These are phyloP conservation scores for Orbicella faveolata DNA, from an alignment of 64 coral and sea anemone species.

Conservation along the genomic window DNA sequence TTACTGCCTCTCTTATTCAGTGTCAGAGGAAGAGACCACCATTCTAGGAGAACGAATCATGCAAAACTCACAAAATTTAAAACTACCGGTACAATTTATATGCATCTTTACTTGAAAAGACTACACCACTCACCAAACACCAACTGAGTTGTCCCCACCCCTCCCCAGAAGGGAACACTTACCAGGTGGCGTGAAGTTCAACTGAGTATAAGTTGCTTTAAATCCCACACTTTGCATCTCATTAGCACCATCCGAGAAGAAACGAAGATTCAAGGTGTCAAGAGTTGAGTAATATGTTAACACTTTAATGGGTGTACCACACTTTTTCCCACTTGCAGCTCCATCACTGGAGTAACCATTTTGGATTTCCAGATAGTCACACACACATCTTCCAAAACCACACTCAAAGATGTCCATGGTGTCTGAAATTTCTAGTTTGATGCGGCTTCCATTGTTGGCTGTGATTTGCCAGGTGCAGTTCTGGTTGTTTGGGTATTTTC, in stretches of 20 bases:
- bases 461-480: not conserved
- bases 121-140: no score
- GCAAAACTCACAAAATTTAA: no score
- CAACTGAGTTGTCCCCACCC: no score
- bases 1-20: no score
- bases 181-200: slow-evolving; percentile 1
- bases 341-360: not conserved
- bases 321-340: not conserved
- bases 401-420: not conserved
- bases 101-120: no score
- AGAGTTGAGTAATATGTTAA: not conserved
- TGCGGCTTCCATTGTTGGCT: not conserved
- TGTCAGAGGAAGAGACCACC: no score
- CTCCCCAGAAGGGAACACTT: not conserved
- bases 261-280: not conserved
- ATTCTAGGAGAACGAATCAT: no score
- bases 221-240: not conserved
- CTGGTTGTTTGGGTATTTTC: not conserved
- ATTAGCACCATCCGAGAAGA: not conserved
- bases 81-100: no score
- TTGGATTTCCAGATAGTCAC: slow-evolving; percentile 8
- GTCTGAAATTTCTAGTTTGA: not conserved
- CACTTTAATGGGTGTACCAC: not conserved
- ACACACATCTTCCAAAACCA: not conserved
- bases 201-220: not conserved